phyloP scores from a whole-genome alignment of 2,797 vertebrate species.

The Oceanodroma leucorhoa region DNA sequence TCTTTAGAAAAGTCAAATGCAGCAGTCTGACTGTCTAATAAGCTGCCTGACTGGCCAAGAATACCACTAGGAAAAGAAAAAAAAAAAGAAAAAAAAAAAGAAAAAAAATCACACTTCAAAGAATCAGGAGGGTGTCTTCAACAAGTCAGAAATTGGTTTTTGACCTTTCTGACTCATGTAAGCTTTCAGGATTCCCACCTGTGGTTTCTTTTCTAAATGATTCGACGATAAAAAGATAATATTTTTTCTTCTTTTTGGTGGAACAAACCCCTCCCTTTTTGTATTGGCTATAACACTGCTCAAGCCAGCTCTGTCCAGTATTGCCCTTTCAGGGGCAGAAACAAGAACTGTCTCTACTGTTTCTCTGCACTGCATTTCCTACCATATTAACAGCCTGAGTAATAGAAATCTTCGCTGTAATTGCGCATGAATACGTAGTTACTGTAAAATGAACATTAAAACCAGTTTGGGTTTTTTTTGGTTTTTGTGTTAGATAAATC shows the following conservation, averaged over 20 bases:
- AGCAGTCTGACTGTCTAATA: slow-evolving; percentile 33
- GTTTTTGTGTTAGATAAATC: neutral
- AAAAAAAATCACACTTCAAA: slow-evolving; percentile 29
- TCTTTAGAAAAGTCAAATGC: slow-evolving; percentile 6
- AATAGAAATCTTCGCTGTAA: neutral
- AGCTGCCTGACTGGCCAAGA: slow-evolving; percentile 12
- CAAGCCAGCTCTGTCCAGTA: neutral
- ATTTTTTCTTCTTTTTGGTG: slow-evolving; percentile 50
- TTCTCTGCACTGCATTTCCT: neutral
- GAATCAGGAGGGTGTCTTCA: slow-evolving; percentile 60
- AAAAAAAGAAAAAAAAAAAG: neutral
- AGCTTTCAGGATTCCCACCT: slow-evolving; percentile 60
- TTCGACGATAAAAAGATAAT: slow-evolving; percentile 55
- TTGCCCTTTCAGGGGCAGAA: neutral
- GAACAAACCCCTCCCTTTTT: slow-evolving; percentile 44
- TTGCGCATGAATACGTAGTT: neutral
- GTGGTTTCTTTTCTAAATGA: slow-evolving; percentile 61
- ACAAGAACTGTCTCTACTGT: neutral
- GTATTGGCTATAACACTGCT: neutral
- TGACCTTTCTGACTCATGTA: slow-evolving; percentile 58
- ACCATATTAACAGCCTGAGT: neutral
- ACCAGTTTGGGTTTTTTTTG: fast-evolving
- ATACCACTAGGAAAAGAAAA: neutral
- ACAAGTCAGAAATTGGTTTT: slow-evolving; percentile 65
- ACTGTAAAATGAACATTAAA: neutral